These are phyloP conservation scores for Agrotis exclamationis DNA, from an alignment of 2,888 invertebrate species.

Conservation along the genomic window DNA sequence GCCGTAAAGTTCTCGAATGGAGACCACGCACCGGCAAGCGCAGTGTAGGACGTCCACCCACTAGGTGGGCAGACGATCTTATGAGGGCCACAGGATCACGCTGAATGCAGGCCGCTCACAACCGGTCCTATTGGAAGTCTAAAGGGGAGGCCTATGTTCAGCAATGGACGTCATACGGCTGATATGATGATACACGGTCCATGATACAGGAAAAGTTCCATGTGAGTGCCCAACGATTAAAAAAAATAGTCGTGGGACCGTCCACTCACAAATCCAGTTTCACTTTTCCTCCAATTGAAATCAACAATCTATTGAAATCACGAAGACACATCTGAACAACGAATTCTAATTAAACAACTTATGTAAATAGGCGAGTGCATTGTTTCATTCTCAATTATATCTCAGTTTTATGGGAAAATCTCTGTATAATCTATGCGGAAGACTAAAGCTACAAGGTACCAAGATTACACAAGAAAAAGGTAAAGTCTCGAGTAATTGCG, in stretches of 20 bases:
- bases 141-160: too few species aligned
- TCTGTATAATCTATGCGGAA: constrained; percentile 60
- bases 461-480: constrained; percentile 50
- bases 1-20: too few species aligned
- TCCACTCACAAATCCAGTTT: background rate
- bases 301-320: constrained; percentile 32
- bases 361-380: constrained; percentile 46
- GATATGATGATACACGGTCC: too few species aligned
- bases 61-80: too few species aligned
- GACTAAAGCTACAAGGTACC: constrained; percentile 14
- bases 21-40: too few species aligned
- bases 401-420: constrained; percentile 64
- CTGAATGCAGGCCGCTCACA: too few species aligned
- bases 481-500: constrained; percentile 39
- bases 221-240: too few species aligned
- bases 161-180: too few species aligned
- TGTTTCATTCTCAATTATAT: constrained; percentile 51
- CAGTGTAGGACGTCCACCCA: too few species aligned
- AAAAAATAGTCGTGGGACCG: background rate
- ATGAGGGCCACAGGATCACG: too few species aligned
- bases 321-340: constrained; percentile 23
- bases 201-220: too few species aligned
- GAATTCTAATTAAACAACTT: constrained; percentile 40
- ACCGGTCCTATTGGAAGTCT: too few species aligned
- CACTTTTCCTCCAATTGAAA: background rate